Conservation (phyloP, 2,797 vertebrate species). For the Pangasius djambal region DNA sequence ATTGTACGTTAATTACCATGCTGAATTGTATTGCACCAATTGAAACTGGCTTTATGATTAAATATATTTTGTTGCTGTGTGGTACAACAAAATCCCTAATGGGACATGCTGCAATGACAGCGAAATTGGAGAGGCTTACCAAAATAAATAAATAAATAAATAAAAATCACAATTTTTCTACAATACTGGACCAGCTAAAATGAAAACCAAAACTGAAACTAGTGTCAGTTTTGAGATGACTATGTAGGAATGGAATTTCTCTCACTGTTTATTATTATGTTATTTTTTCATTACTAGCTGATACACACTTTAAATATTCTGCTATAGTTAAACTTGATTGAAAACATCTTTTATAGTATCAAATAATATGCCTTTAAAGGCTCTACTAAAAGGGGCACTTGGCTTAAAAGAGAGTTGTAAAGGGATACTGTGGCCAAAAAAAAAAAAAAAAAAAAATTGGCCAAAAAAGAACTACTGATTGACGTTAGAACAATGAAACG, state of each 20-base stretch:
- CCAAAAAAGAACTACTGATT: not conserved
- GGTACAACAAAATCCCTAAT: no score
- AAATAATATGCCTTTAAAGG: not conserved
- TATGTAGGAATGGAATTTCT: not conserved
- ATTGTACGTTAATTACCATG: not conserved
- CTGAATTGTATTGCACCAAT: not conserved
- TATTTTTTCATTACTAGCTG: not conserved
- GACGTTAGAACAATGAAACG: not conserved
- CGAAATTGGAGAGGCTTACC: no score
- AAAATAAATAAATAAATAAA: no score
- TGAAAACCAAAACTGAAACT: no score
- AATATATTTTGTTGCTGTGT: not conserved
- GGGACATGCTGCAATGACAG: not conserved
- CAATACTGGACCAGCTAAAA: not conserved
- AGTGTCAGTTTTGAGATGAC: not conserved
- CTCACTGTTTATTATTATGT: not conserved
- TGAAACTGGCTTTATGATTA: not conserved
- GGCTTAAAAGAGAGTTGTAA: not conserved
- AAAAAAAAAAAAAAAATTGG: no score
- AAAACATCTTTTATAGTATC: not conserved
- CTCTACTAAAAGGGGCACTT: not conserved
- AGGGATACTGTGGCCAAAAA: not conserved
- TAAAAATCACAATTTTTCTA: not conserved
- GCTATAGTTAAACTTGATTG: not conserved
- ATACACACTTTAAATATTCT: not conserved